A percentile compares a stretch with the other conserved stretches of the same genome.
phyloP scores from a whole-genome alignment of 2,113 vertebrate species.

The Atractosteus spatula region DNA sequence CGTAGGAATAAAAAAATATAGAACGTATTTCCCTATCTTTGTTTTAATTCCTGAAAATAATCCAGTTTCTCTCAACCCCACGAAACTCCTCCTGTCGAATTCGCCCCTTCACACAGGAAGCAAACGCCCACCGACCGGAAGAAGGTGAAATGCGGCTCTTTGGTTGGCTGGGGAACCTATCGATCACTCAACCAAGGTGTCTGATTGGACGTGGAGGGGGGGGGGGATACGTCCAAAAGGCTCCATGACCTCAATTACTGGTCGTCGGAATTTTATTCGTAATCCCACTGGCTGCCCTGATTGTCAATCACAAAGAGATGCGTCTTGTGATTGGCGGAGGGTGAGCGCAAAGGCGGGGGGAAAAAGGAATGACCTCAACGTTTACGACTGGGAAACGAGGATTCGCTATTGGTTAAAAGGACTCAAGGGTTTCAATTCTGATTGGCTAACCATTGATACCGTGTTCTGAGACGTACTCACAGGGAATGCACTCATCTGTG shows the following conservation, averaged over 20 bases:
- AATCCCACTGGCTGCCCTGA: constrained; percentile 8
- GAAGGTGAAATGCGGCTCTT: not conserved
- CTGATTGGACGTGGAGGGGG: not conserved
- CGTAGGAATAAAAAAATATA: too few species aligned
- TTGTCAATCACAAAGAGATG: not conserved
- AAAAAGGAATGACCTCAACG: not conserved
- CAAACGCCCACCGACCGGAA: constrained; percentile 45
- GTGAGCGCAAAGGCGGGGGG: not conserved
- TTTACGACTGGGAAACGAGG: not conserved
- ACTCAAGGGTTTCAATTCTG: too few species aligned
- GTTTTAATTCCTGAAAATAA: constrained; percentile 28
- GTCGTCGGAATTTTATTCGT: not conserved
- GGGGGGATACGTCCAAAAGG: not conserved
- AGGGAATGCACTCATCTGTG: too few species aligned
- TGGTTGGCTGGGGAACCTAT: constrained; percentile 25
- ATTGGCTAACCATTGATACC: too few species aligned
- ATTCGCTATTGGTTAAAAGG: not conserved
- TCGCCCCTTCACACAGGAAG: constrained; percentile 50
- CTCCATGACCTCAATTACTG: constrained; percentile 6
- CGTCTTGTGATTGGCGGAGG: not conserved
- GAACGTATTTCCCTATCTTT: not conserved
- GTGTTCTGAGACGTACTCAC: too few species aligned
- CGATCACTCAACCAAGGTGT: constrained; percentile 4
- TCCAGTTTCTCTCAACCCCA: constrained; percentile 29
- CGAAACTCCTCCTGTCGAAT: constrained; percentile 44